Conservation (phyloP, 1,140 invertebrate genomes). For the Cotesia typhae region DNA sequence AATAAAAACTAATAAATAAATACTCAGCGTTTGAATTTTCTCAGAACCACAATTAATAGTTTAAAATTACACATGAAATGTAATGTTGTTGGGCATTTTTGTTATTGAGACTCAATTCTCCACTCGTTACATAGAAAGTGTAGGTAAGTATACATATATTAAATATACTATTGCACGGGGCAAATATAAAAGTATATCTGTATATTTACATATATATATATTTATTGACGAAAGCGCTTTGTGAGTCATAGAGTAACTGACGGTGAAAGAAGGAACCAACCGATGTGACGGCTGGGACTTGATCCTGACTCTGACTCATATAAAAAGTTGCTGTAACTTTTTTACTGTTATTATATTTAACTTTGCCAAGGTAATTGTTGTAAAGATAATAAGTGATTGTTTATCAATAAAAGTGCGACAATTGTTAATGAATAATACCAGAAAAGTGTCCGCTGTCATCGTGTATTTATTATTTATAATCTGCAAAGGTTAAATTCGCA, state of each 20-base stretch:
- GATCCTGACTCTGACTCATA: neutral
- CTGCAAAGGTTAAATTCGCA: neutral
- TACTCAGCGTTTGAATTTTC: neutral
- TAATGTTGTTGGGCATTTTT: no score
- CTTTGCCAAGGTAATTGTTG: neutral
- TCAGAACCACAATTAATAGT: neutral
- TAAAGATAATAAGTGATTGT: neutral
- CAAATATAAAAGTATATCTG: no score
- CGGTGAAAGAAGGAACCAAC: slow-evolving; percentile 9
- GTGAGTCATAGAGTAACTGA: no score
- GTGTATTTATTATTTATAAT: neutral
- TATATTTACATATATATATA: no score
- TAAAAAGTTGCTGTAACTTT: neutral
- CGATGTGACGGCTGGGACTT: neutral
- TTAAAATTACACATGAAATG: slow-evolving; percentile 5
- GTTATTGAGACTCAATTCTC: no score
- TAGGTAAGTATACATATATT: no score
- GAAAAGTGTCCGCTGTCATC: neutral
- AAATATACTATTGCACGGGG: no score
- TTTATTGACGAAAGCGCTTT: no score
- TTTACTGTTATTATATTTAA: slow-evolving; percentile 11
- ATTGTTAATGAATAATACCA: neutral
- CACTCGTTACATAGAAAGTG: no score
- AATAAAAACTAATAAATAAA: neutral
- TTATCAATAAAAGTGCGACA: neutral